Conservation (phyloP, 2,888 invertebrate genomes). For the Meteorus cinctellus region DNA sequence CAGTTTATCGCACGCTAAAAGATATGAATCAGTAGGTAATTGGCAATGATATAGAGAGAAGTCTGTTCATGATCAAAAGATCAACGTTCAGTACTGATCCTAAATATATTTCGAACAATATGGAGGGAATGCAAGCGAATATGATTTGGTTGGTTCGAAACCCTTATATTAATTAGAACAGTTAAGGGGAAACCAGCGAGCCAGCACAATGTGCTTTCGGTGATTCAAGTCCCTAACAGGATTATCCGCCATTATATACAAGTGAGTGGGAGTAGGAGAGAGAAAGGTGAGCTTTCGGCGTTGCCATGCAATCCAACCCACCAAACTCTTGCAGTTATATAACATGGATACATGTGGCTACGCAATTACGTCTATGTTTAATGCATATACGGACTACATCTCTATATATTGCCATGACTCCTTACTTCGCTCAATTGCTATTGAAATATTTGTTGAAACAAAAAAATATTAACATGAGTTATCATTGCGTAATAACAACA, state of each 20-base stretch:
- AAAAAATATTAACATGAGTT: no score
- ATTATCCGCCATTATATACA: constrained; percentile 55
- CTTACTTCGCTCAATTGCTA: neutral
- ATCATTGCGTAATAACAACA: no score
- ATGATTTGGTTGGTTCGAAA: constrained; percentile 52
- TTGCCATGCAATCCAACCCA: constrained; percentile 49
- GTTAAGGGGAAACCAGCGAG: constrained; percentile 64
- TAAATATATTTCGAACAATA: neutral
- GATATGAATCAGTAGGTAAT: no score
- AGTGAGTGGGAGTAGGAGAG: neutral
- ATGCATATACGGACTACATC: constrained; percentile 43
- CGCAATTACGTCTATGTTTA: constrained; percentile 55
- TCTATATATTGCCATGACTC: neutral
- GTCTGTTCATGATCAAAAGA: constrained; percentile 1
- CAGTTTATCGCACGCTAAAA: no score
- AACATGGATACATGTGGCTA: constrained; percentile 51
- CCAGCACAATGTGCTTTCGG: constrained; percentile 65
- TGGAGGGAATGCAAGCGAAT: neutral
- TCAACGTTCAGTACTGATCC: neutral
- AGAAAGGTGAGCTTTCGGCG: constrained; percentile 44
- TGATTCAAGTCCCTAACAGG: constrained; percentile 69
- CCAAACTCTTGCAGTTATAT: constrained; percentile 36
- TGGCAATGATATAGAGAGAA: no score
- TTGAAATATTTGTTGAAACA: neutral
- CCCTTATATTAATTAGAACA: constrained; percentile 71